phyloP scores from a whole-genome alignment of 1,140 invertebrate species.

The Drosophila murphyi region DNA sequence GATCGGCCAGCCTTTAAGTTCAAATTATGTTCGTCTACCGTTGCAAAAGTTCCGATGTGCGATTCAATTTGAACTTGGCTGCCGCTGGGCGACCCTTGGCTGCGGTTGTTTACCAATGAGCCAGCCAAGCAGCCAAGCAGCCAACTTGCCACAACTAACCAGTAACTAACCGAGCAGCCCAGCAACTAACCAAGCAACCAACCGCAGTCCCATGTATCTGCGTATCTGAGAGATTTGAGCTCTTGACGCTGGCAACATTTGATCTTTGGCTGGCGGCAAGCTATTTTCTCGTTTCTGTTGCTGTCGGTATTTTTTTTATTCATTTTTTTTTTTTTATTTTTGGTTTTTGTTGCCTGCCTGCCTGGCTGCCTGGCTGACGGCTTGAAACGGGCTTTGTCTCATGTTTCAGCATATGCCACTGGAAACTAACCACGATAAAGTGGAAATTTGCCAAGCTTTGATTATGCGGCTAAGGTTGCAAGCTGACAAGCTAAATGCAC shows the following conservation, averaged over 20 bases:
- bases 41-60: constrained; percentile 52
- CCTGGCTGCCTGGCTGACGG: background rate
- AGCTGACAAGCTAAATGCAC: constrained; percentile 4
- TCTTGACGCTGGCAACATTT: constrained; percentile 57
- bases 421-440: constrained; percentile 29
- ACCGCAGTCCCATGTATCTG: constrained; percentile 71
- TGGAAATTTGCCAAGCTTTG: constrained; percentile 20
- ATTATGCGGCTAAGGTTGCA: background rate
- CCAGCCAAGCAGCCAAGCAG: constrained; percentile 40
- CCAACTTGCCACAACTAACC: constrained; percentile 4
- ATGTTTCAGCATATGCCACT: constrained; percentile 71
- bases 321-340: constrained; percentile 36
- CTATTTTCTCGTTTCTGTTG: constrained; percentile 49
- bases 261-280: constrained; percentile 75
- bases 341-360: constrained; percentile 30
- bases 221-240: constrained; percentile 71
- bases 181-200: constrained; percentile 34
- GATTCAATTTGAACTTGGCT: constrained; percentile 76
- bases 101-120: constrained; percentile 59
- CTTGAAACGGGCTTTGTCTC: constrained; percentile 54
- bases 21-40: constrained; percentile 73
- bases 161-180: background rate
- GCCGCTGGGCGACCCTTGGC: constrained; percentile 67
- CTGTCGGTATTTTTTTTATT: constrained; percentile 6
- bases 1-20: constrained; percentile 49